A percentile compares a stretch with the other conserved stretches of the same genome.
phyloP scores from a whole-genome alignment of 2,797 vertebrate genomes.

The Antrozous pallidus region DNA sequence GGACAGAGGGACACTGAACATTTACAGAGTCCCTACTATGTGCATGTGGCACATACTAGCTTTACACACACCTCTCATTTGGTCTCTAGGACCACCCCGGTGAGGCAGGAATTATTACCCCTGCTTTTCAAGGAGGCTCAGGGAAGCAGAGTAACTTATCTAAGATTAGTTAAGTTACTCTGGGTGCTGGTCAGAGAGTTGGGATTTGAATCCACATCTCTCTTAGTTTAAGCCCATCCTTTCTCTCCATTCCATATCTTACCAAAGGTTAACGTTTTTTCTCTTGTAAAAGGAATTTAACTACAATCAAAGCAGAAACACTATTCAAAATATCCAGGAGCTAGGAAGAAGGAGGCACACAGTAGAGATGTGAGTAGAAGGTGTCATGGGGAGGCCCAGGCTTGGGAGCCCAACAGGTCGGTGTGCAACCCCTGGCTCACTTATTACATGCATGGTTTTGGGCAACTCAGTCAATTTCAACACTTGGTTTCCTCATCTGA shows the following conservation, averaged over 20 bases:
- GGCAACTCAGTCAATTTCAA: not conserved
- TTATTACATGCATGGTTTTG: not conserved
- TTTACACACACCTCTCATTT: not conserved
- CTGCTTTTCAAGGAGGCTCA: not conserved
- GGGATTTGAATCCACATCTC: not conserved
- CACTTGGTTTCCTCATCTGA: not conserved
- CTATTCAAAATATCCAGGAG: not conserved
- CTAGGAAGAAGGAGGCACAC: not conserved
- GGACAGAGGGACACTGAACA: not conserved
- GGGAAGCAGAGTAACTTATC: not conserved
- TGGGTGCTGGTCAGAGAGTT: not conserved
- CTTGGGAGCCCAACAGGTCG: not conserved
- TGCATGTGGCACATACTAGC: not conserved
- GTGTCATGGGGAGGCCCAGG: not conserved
- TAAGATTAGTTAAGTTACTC: no score
- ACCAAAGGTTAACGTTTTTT: not conserved
- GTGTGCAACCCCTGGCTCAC: not conserved
- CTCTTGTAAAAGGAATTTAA: not conserved
- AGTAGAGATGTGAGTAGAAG: not conserved
- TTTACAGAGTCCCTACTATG: not conserved
- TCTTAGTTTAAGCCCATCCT: not conserved
- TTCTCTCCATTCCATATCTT: not conserved
- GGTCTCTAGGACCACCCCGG: not conserved
- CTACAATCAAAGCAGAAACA: not conserved
- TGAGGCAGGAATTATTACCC: not conserved